Conservation (phyloP, 2,888 invertebrate species). For the Lumbricus terrestris region DNA sequence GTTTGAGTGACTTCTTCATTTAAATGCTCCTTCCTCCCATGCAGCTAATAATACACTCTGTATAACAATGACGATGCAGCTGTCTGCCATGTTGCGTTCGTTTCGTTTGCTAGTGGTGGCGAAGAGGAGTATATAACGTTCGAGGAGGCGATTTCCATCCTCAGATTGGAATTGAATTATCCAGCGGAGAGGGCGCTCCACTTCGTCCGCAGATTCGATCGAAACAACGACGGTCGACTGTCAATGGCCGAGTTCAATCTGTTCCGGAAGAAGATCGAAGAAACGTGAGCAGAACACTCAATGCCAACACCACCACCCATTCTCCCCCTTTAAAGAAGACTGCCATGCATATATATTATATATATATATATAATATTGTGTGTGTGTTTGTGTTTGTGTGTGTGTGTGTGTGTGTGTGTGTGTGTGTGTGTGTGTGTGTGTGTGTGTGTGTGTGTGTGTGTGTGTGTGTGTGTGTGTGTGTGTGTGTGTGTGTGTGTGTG, state of each 20-base stretch:
- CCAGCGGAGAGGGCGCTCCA: constrained; percentile 35
- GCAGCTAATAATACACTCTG: neutral
- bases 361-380: too few relatives aligned
- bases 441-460: too few relatives aligned
- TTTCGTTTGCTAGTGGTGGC: neutral
- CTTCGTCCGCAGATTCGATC: constrained; percentile 38
- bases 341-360: too few relatives aligned
- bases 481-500: too few relatives aligned
- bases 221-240: constrained; percentile 37
- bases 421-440: too few relatives aligned
- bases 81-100: neutral
- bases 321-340: too few relatives aligned
- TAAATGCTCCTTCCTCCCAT: neutral
- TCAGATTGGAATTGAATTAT: constrained; percentile 34
- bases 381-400: too few relatives aligned
- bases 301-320: neutral
- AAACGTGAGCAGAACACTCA: constrained; percentile 36
- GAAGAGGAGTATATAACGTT: constrained; percentile 36
- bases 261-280: constrained; percentile 37
- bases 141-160: constrained; percentile 33
- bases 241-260: constrained; percentile 34
- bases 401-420: too few relatives aligned
- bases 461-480: too few relatives aligned
- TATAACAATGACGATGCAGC: too few relatives aligned
- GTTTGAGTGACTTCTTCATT: neutral